These are phyloP conservation scores for Polydrusus tereticollis DNA, from an alignment of 2,888 invertebrate genomes.

Conservation along the genomic window DNA sequence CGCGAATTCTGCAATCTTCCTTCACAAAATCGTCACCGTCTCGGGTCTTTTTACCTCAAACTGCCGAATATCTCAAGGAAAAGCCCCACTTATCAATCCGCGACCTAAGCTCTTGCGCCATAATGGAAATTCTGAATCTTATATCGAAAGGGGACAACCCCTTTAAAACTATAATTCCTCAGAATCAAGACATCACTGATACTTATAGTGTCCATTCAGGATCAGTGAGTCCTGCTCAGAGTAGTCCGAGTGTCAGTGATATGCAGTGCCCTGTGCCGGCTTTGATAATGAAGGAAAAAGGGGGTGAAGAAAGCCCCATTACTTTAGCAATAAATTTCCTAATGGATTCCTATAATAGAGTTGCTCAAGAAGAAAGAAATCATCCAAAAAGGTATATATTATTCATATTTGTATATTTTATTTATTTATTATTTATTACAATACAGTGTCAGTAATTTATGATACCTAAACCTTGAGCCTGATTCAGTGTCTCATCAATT, in stretches of 20 bases:
- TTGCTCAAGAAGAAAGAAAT: conserved; percentile 80
- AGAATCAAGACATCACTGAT: conserved; percentile 51
- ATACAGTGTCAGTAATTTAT: too few species aligned
- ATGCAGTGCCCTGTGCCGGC: conserved; percentile 60
- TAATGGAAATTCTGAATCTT: conserved; percentile 73
- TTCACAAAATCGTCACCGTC: conserved; percentile 71
- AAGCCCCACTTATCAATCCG: conserved; percentile 69
- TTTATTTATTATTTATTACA: too few species aligned
- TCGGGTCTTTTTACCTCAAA: conserved; percentile 68
- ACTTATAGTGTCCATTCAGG: conserved; percentile 61
- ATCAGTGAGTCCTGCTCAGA: conserved; percentile 66
- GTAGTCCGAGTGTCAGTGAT: conserved; percentile 60
- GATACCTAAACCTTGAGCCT: too few species aligned
- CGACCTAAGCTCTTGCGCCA: conserved; percentile 75
- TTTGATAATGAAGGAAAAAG: conserved; percentile 57
- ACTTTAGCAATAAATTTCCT: conserved; percentile 67
- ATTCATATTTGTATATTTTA: neutral
- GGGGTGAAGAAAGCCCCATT: conserved; percentile 53
- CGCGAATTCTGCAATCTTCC: conserved; percentile 79
- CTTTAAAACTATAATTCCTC: conserved; percentile 58
- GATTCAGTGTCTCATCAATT: too few species aligned
- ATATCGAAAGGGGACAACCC: conserved; percentile 64
- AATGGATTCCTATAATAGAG: conserved; percentile 78
- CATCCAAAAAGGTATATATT: conserved; percentile 74
- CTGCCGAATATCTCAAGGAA: conserved; percentile 66